Evolutionary conservation across 2,113 vertebrate genomes (phyloP).

Genomic region (Pelvicachromis taeniatus): DNA sequence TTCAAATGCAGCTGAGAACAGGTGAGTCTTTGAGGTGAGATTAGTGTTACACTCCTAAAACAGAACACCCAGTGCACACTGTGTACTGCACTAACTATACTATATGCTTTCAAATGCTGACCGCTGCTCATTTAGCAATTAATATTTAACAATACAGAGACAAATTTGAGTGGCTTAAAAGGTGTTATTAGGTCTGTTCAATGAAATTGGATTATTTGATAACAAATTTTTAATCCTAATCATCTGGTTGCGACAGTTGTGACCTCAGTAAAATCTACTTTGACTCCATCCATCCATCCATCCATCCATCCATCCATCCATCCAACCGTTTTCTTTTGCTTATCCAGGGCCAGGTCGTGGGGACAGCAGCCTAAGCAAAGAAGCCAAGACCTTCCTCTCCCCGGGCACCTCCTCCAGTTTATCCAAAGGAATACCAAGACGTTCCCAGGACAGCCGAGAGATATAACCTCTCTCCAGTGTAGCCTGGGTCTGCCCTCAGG

Average conservation of each 20-base stretch:
- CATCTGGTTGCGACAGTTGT: background rate
- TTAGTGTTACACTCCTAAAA: background rate
- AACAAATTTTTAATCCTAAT: background rate
- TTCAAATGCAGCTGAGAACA: too few species aligned
- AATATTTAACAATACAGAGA: background rate
- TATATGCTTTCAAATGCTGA: background rate
- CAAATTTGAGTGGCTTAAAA: background rate
- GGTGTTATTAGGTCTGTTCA: background rate
- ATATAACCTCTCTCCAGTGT: background rate
- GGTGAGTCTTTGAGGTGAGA: too few species aligned
- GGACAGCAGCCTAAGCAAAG: background rate
- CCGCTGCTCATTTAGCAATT: background rate
- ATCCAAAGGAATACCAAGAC: background rate
- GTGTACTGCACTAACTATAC: background rate
- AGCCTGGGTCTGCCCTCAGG: background rate
- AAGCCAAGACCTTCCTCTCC: background rate
- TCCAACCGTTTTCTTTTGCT: background rate
- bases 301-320: background rate
- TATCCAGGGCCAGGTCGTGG: background rate
- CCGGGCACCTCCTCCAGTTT: background rate
- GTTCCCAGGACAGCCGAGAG: background rate
- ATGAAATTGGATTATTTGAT: background rate
- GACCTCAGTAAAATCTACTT: background rate
- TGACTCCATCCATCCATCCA: background rate
- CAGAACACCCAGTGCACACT: background rate